Percentiles rank a stretch among this genome's conserved stretches.
phyloP scores from a whole-genome alignment of 2,113 vertebrate species.

The Pseudorectes ferrugineus region DNA sequence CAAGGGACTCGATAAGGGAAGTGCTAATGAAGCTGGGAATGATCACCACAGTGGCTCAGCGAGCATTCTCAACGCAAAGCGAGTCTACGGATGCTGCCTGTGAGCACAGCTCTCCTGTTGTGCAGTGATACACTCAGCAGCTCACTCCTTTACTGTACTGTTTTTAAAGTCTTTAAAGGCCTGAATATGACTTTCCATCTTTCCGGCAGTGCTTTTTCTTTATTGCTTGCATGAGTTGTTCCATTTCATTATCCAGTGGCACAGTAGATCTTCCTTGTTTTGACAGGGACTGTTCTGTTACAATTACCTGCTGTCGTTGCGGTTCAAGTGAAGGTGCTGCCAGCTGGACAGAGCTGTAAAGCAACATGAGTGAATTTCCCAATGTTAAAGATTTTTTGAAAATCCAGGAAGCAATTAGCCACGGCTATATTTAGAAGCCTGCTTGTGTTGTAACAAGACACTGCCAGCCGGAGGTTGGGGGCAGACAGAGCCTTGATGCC shows the following conservation, averaged over 20 bases:
- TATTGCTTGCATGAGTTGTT: slow-evolving; percentile 40
- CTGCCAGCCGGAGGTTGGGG: not conserved
- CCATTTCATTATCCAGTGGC: slow-evolving; percentile 52
- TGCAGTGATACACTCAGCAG: not conserved
- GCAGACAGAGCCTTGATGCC: not conserved
- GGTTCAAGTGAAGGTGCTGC: slow-evolving; percentile 45
- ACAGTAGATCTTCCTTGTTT: slow-evolving; percentile 29
- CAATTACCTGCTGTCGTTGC: slow-evolving; percentile 61
- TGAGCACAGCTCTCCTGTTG: not conserved
- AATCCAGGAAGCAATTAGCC: slow-evolving; percentile 45
- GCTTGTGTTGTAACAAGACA: not conserved
- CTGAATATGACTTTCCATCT: slow-evolving; percentile 2
- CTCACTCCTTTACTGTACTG: not conserved
- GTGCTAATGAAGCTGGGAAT: not conserved
- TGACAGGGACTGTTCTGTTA: slow-evolving; percentile 52
- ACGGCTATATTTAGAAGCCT: slow-evolving; percentile 23
- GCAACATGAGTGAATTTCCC: slow-evolving; percentile 32
- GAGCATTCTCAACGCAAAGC: not conserved
- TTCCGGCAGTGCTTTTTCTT: slow-evolving; percentile 2
- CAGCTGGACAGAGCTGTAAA: slow-evolving; percentile 57
- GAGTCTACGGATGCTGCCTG: not conserved
- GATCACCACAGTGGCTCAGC: not conserved
- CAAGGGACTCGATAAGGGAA: not conserved
- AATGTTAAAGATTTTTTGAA: slow-evolving; percentile 12
- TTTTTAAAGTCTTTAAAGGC: slow-evolving; percentile 38